phyloP scores from a whole-genome alignment of 2,113 vertebrate genomes.

The Lepus americanus region DNA sequence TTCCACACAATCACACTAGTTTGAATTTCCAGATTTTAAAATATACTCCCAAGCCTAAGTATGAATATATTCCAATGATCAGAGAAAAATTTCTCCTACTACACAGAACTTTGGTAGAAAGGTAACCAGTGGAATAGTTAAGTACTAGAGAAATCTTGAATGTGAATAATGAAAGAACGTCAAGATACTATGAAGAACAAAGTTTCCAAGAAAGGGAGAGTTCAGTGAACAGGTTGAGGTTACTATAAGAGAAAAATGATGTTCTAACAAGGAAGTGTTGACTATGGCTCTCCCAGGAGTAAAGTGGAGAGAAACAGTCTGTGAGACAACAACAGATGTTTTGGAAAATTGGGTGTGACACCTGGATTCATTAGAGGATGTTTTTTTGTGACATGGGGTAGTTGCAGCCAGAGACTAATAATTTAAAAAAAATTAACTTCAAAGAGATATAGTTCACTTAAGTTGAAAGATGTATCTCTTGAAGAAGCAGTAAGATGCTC shows the following conservation, averaged over 20 bases:
- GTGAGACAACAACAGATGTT: background rate
- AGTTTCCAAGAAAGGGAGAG: background rate
- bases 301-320: background rate
- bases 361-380: background rate
- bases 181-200: constrained; percentile 1
- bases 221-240: background rate
- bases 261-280: background rate
- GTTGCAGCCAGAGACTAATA: background rate
- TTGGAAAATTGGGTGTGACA: background rate
- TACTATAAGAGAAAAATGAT: background rate
- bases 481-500: background rate
- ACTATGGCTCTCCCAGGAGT: background rate
- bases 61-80: background rate
- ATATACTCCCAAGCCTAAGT: background rate
- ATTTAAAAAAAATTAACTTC: background rate
- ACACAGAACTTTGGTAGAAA: background rate
- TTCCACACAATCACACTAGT: background rate
- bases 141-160: background rate
- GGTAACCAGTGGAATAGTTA: background rate
- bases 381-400: background rate
- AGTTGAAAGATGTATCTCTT: background rate
- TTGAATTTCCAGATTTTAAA: background rate
- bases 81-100: background rate
- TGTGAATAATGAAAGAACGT: background rate
- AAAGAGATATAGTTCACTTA: background rate